phyloP scores from a whole-genome alignment of 2,888 invertebrate genomes.

The Acanthosoma haemorrhoidale region DNA sequence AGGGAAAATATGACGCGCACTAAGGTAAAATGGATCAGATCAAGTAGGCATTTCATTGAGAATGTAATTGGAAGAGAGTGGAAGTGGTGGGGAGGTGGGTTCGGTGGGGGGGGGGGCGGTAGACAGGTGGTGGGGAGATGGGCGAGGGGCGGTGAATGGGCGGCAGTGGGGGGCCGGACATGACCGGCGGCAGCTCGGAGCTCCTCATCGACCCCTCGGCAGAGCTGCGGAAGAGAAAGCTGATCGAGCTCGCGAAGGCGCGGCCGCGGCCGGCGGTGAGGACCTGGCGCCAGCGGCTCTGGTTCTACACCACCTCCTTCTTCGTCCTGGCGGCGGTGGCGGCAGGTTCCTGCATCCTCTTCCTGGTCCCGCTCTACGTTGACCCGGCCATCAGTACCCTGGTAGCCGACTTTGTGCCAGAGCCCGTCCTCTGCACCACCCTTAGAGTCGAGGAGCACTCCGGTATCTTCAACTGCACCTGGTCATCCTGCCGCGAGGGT shows the following conservation, averaged over 20 bases:
- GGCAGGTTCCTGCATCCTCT: conserved; percentile 65
- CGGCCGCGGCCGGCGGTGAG: conserved; percentile 53
- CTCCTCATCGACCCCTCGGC: conserved; percentile 70
- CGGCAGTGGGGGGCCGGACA: conserved; percentile 35
- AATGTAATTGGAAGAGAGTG: background rate
- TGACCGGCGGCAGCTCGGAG: conserved; percentile 70
- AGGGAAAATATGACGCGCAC: too few relatives aligned
- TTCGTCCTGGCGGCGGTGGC: conserved; percentile 65
- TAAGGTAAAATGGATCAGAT: background rate
- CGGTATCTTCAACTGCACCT: conserved; percentile 71
- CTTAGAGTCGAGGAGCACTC: conserved; percentile 63
- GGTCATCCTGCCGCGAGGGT: conserved; percentile 74
- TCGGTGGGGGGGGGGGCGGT: background rate
- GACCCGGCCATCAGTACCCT: conserved; percentile 59
- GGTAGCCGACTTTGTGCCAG: conserved; percentile 62
- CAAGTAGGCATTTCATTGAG: background rate
- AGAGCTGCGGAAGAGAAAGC: conserved; percentile 60
- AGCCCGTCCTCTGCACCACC: conserved; percentile 68
- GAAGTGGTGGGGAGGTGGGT: background rate
- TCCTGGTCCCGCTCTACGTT: conserved; percentile 68
- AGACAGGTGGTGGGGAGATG: background rate
- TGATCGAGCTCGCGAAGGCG: conserved; percentile 54
- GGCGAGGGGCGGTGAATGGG: background rate
- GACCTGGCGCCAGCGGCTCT: conserved; percentile 61
- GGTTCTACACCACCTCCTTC: conserved; percentile 65